Evolutionary conservation across 2,113 vertebrate species (phyloP), one percentile per base, ranked within the genome.

Genomic region (Gymnocephalus cernua): DNA sequence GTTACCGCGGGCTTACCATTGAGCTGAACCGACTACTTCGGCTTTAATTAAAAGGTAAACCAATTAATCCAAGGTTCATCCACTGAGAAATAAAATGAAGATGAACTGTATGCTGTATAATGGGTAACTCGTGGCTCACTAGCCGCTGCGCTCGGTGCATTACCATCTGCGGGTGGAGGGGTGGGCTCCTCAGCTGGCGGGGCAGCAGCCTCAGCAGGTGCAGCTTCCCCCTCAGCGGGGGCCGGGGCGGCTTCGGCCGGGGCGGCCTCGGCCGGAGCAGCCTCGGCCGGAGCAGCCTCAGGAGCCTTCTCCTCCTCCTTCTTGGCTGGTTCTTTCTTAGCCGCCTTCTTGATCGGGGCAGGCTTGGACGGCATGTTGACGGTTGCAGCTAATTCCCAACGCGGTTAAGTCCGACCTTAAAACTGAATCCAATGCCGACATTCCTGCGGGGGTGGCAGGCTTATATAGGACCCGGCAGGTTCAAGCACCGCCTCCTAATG

Each of bases 341-440:
- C 91, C 88, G 94, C 92, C 92, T 94, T 95, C 91, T 95, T 94
- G 85, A 95, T 93, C 0, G 95, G 85, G 84, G 87, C 92, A 77
- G 95, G 93, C 89, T 87, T 82, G 54, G 89, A 82, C 85, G 92
- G 94, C 95, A 95, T 93, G 86, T 61, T 92, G 91, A 76, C 83
- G 73, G 74, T 84, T 73, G 83, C 90, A 88, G 89, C 72, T 92
- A 88, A 85, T 92, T 92, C 93, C 93, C 92, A 91, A 86, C 58
- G 77, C 47, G 53, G 66, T 82, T 23, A 91, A 89, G 80, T 86
- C 91, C 38, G 38, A 41, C 38, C 92, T 74, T 80, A 12, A 81
- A 85, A 84, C 72, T 89, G 71, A 16, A 86, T 91, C 92, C 89
- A 91, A 81, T 88, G 91, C 88, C 93, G 77, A 58, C 70, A 38